Percentiles rank a stretch among this genome's conserved stretches.
These are phyloP conservation scores for Synergus itoensis DNA, from an alignment of 2,888 invertebrate species.

Conservation along the genomic window DNA sequence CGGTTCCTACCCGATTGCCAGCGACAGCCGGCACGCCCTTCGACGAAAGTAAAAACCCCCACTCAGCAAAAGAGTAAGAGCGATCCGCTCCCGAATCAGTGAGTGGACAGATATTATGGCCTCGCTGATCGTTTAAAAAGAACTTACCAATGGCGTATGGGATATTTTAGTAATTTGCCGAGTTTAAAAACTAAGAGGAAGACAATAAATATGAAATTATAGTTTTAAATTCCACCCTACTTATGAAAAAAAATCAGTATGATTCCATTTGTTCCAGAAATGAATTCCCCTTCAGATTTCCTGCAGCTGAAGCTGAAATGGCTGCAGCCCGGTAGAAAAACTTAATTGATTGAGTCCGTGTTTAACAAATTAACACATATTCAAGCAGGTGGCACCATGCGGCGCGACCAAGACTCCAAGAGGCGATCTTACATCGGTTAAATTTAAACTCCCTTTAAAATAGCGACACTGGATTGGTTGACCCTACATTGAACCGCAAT, in stretches of 20 bases:
- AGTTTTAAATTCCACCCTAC: no score
- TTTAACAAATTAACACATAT: constrained; percentile 40
- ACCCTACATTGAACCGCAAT: constrained; percentile 37
- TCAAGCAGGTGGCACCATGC: constrained; percentile 27
- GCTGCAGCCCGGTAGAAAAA: not conserved
- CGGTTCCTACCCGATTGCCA: constrained; percentile 50
- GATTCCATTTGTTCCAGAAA: not conserved
- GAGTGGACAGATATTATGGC: constrained; percentile 26
- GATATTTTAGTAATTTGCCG: not conserved
- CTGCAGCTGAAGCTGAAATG: not conserved
- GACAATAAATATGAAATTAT: no score
- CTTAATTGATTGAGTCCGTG: constrained; percentile 38
- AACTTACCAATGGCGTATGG: constrained; percentile 13
- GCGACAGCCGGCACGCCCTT: constrained; percentile 48
- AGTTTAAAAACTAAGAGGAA: not conserved
- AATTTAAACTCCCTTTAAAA: constrained; percentile 37
- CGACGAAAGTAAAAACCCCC: constrained; percentile 52
- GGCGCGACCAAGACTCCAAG: constrained; percentile 17
- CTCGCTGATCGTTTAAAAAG: constrained; percentile 12
- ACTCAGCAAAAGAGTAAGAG: constrained; percentile 6
- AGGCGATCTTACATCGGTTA: constrained; percentile 24
- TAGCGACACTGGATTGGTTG: constrained; percentile 37
- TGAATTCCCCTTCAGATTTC: not conserved
- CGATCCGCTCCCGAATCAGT: constrained; percentile 28
- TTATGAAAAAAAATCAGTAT: no score